Evolutionary conservation across 2,113 vertebrate genomes (phyloP).

Genomic region (Siniperca knerii): DNA sequence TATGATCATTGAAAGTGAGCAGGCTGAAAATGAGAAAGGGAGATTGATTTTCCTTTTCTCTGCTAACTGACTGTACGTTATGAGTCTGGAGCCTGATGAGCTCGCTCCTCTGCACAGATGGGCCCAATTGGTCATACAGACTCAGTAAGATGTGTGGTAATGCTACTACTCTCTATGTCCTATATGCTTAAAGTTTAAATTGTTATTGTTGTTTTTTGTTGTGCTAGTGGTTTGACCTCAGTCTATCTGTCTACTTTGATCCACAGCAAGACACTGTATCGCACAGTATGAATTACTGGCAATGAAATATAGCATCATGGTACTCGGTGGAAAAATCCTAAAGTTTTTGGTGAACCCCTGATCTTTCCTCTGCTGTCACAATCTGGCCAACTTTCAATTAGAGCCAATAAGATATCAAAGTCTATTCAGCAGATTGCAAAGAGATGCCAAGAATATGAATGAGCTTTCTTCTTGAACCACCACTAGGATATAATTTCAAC

Average conservation of each 20-base stretch:
- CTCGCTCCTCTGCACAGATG: constrained; percentile 49
- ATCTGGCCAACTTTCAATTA: neutral
- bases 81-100: constrained; percentile 55
- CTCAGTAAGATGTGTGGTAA: neutral
- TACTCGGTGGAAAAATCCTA: neutral
- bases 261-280: neutral
- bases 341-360: neutral
- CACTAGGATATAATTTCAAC: neutral
- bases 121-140: constrained; percentile 25
- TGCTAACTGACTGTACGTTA: constrained; percentile 37
- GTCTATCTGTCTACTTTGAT: neutral
- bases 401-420: neutral
- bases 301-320: neutral
- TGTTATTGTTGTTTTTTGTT: neutral
- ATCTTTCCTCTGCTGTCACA: neutral
- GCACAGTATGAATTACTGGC: neutral
- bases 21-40: constrained; percentile 61
- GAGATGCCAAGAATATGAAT: neutral
- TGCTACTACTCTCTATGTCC: neutral
- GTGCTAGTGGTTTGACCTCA: neutral
- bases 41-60: constrained; percentile 60
- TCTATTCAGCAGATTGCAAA: neutral
- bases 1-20: constrained; percentile 67
- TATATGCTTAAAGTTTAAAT: neutral
- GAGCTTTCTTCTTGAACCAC: neutral